These are phyloP conservation scores for Ellobius talpinus DNA, from an alignment of 2,113 vertebrate species.

Conservation along the genomic window DNA sequence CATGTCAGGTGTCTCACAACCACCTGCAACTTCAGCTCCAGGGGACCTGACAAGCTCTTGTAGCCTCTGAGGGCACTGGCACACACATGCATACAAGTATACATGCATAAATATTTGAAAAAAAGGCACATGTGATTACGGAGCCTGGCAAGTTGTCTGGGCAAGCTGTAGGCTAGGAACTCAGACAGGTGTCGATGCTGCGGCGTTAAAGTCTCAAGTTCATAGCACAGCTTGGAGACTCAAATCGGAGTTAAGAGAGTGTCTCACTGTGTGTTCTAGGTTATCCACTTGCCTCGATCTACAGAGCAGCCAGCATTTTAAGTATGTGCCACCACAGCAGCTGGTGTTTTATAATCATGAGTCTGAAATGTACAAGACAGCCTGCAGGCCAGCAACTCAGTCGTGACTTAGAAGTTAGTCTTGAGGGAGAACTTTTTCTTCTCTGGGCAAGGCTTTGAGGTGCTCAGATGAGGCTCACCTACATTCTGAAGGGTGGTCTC, in stretches of 20 bases:
- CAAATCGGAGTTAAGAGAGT: not conserved
- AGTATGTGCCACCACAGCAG: not conserved
- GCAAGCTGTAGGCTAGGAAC: not conserved
- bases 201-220: not conserved
- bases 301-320: not conserved
- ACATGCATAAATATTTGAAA: not conserved
- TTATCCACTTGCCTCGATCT: not conserved
- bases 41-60: not conserved
- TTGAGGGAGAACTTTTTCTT: constrained; percentile 4
- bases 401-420: not conserved
- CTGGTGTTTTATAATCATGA: not conserved
- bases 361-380: not conserved
- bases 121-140: not conserved
- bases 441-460: not conserved
- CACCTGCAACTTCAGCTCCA: not conserved
- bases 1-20: no score
- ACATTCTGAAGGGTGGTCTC: not conserved
- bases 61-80: not conserved
- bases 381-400: not conserved
- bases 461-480: not conserved
- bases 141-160: not conserved
- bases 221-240: not conserved
- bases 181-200: not conserved
- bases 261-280: not conserved
- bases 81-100: no score